Conservation (phyloP, 2,888 invertebrate genomes). For the Rotaria sp. region DNA sequence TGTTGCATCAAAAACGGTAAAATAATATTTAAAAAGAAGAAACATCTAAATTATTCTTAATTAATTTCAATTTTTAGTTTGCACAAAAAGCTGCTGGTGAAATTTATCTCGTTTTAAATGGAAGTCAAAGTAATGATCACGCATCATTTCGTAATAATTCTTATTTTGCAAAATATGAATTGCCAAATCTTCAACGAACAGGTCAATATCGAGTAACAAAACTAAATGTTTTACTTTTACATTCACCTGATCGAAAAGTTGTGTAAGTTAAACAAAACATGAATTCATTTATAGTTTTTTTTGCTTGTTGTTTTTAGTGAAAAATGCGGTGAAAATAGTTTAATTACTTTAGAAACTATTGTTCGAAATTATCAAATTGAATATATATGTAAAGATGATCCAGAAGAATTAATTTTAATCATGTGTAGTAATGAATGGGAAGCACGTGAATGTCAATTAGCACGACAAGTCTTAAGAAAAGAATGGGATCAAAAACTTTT, state of each 20-base stretch:
- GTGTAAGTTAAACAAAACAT: neutral
- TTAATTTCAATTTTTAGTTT: slow-evolving; percentile 42
- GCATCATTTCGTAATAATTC: slow-evolving; percentile 33
- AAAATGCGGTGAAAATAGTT: neutral
- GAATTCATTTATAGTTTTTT: neutral
- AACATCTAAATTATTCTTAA: neutral
- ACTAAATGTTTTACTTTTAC: neutral
- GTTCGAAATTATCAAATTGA: neutral
- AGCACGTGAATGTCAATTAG: neutral
- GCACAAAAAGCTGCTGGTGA: slow-evolving; percentile 42
- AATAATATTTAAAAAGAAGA: neutral
- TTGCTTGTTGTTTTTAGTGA: neutral
- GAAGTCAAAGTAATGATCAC: slow-evolving; percentile 42
- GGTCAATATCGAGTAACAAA: neutral
- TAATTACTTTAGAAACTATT: neutral
- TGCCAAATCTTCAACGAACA: neutral
- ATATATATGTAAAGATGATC: neutral
- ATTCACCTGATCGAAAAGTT: neutral
- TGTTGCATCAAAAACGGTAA: slow-evolving; percentile 44
- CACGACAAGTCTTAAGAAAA: neutral
- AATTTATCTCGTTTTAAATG: slow-evolving; percentile 43
- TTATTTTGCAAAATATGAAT: neutral
- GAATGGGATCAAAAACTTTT: neutral
- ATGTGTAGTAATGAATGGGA: neutral
- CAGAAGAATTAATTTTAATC: neutral